Percentiles rank a stretch among this genome's conserved stretches.
Conservation (phyloP, 2,888 invertebrate species). For the Agrotis clavis region DNA sequence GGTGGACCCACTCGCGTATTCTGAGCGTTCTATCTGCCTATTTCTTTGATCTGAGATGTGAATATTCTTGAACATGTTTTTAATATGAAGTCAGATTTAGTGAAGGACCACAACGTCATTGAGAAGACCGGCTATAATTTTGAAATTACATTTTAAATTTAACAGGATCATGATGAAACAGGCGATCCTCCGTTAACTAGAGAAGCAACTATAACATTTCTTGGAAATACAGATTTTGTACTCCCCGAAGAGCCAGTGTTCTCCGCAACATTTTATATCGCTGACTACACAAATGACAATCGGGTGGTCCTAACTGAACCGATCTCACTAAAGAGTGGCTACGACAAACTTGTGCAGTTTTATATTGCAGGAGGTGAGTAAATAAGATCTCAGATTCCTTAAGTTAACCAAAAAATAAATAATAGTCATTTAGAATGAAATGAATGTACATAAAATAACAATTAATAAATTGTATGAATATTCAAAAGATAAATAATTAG, state of each 20-base stretch:
- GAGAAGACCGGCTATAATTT: too few species aligned
- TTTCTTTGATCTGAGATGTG: too few species aligned
- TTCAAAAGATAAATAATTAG: too few species aligned
- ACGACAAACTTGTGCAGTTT: conserved; percentile 78
- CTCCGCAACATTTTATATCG: conserved; percentile 83
- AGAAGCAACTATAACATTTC: conserved; percentile 78
- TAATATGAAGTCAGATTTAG: too few species aligned
- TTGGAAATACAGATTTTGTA: conserved; percentile 78
- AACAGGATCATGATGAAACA: conserved; percentile 84
- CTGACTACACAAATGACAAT: conserved; percentile 78
- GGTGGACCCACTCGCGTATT: too few species aligned
- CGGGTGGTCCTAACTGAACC: conserved; percentile 70
- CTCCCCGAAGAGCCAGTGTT: conserved; percentile 87
- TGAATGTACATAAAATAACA: not conserved
- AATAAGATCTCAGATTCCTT: not conserved
- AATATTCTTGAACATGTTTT: too few species aligned
- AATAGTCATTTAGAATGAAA: not conserved
- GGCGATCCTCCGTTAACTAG: conserved; percentile 72
- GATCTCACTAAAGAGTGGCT: conserved; percentile 80
- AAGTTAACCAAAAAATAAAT: not conserved
- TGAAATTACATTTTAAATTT: conserved; percentile 1
- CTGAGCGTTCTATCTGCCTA: too few species aligned
- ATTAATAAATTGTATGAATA: too few species aligned
- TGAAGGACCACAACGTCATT: too few species aligned
- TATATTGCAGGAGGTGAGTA: conserved; percentile 79